Conservation (phyloP, 2,113 vertebrate species). For the Furnarius figulus region DNA sequence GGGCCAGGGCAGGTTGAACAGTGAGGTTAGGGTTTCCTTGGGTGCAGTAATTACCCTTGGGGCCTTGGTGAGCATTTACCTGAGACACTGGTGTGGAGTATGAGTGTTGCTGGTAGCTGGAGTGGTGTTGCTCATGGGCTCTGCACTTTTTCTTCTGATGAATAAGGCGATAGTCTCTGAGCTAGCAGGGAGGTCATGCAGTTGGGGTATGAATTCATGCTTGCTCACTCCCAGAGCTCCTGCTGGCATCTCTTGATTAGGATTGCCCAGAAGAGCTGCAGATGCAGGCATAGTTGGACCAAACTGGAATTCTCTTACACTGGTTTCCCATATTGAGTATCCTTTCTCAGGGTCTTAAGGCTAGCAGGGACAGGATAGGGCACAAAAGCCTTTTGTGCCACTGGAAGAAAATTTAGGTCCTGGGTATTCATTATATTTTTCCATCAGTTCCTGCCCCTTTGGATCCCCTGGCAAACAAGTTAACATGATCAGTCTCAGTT, state of each 20-base stretch:
- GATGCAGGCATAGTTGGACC: neutral
- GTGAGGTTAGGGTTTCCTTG: neutral
- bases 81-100: neutral
- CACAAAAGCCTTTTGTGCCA: neutral
- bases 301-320: neutral
- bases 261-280: neutral
- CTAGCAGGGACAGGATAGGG: neutral
- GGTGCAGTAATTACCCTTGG: neutral
- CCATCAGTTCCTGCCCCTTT: neutral
- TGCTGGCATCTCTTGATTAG: neutral
- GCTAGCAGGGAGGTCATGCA: neutral
- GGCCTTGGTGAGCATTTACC: accelerated
- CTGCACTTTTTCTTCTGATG: neutral
- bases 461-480: neutral
- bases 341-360: neutral
- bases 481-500: neutral
- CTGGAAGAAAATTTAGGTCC: neutral
- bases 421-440: neutral
- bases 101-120: neutral
- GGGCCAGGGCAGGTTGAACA: neutral
- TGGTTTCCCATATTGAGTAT: neutral
- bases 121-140: neutral
- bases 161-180: accelerated
- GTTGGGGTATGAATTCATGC: neutral
- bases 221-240: neutral